Evolutionary conservation across 2,797 vertebrate genomes (phyloP).

Genomic region (Crotalus adamanteus): DNA sequence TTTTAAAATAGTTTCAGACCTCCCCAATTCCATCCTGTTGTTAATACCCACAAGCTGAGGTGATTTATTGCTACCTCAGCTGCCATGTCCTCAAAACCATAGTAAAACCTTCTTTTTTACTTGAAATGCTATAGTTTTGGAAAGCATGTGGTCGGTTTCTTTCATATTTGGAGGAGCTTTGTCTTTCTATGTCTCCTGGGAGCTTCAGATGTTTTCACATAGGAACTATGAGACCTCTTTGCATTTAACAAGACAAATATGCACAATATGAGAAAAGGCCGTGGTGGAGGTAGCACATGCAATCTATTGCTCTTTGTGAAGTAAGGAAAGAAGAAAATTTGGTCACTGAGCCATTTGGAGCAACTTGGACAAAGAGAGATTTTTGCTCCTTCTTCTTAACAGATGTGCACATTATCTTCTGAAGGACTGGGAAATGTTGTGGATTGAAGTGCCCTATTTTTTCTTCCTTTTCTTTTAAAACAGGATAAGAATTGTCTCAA

Average conservation of each 20-base stretch:
- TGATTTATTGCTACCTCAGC: not conserved
- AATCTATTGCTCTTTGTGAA: not conserved
- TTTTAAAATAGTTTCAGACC: not conserved
- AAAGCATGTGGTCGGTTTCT: not conserved
- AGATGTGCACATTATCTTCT: not conserved
- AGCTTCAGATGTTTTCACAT: not conserved
- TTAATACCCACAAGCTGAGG: not conserved
- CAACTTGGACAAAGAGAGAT: not conserved
- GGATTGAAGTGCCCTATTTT: not conserved
- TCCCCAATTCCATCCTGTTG: not conserved
- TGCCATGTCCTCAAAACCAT: not conserved
- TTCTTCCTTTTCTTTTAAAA: not conserved
- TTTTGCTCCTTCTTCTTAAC: not conserved
- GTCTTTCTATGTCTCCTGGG: not conserved
- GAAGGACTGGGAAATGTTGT: not conserved
- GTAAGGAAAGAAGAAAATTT: not conserved
- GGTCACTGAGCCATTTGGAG: not conserved
- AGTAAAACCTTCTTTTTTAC: not conserved
- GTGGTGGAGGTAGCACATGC: not conserved
- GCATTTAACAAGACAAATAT: not conserved
- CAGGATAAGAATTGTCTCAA: not conserved
- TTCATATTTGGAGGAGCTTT: not conserved
- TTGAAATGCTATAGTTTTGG: not conserved
- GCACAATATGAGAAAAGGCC: not conserved
- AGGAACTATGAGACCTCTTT: not conserved